Evolutionary conservation across 2,113 vertebrate species (phyloP), one percentile per base, ranked within the genome.

Genomic region (Odontophorus gujanensis): DNA sequence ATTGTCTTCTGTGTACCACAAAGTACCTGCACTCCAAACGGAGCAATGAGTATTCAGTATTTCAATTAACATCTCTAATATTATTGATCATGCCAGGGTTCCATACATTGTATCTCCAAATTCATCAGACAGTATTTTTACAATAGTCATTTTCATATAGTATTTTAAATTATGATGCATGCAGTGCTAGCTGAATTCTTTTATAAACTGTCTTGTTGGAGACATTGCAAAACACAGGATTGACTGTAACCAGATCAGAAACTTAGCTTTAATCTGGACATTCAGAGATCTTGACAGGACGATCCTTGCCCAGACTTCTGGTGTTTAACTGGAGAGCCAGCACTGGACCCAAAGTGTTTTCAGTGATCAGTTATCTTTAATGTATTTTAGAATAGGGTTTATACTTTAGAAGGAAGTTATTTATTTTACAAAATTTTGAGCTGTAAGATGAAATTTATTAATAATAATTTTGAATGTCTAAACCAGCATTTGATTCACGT

Each of bases 361-460:
- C 76, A 66, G 77, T 67, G 76, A 91, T 76, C 22, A 9, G 40
- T 95, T 91, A 87, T 80, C 86, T 94, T 93, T 93, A 63, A 83
- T 93, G 85, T 94, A 78, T 92, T 96, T 95, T 94, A 95, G 90
- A 90, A 63, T 94, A 95, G 95, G 84, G 65, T 95, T 94, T 94
- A 85, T 96, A 92, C 57, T 40, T 87, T 97, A 96, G 93, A 93
- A 93, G 87, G 81, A 79, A 62, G 81, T 97, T 97, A 97, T 97
- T 96, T 97, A 96, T 96, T 97, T 96, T 96, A 91, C 40, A 38
- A 55, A 87, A 43, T 84, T 94, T 92, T 89, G 92, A 90, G 69
- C 94, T 90, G 85, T 86, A 95, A 96, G 47, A 86, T 20, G 32
- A 82, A 47, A 89, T 95, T 58, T 96, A 42, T 90, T 96, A 85